These are phyloP conservation scores for Podotricha telesiphe DNA, from an alignment of 2,888 invertebrate genomes.

Conservation along the genomic window DNA sequence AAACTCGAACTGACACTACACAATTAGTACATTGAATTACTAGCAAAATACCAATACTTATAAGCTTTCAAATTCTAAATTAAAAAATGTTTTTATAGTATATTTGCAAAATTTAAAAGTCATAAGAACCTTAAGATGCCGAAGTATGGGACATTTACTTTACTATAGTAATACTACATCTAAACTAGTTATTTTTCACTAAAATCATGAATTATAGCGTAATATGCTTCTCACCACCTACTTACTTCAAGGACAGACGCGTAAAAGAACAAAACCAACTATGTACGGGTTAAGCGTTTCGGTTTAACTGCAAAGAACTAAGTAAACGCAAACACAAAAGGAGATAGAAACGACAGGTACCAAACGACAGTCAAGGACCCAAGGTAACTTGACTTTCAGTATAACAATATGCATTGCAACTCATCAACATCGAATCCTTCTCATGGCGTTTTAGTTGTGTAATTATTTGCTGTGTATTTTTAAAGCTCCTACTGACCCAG, in stretches of 20 bases:
- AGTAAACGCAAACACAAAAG: constrained; percentile 12
- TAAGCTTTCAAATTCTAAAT: too few species aligned
- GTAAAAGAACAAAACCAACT: constrained; percentile 18
- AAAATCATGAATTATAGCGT: neutral
- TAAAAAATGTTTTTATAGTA: too few species aligned
- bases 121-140: too few species aligned
- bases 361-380: too few species aligned
- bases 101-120: too few species aligned
- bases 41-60: too few species aligned
- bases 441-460: constrained; percentile 27
- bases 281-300: constrained; percentile 13
- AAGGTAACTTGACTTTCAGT: neutral
- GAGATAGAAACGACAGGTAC: constrained; percentile 8
- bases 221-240: neutral
- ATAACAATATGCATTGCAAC: constrained; percentile 1
- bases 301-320: constrained; percentile 18
- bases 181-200: too few species aligned
- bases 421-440: constrained; percentile 4
- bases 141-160: too few species aligned
- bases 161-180: too few species aligned
- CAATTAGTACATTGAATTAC: too few species aligned
- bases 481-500: constrained; percentile 41
- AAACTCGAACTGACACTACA: too few species aligned
- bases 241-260: neutral
- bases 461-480: constrained; percentile 41